A percentile compares a stretch with the other conserved stretches of the same genome.
Conservation (phyloP, 2,113 vertebrate genomes). For the Candoia aspera region DNA sequence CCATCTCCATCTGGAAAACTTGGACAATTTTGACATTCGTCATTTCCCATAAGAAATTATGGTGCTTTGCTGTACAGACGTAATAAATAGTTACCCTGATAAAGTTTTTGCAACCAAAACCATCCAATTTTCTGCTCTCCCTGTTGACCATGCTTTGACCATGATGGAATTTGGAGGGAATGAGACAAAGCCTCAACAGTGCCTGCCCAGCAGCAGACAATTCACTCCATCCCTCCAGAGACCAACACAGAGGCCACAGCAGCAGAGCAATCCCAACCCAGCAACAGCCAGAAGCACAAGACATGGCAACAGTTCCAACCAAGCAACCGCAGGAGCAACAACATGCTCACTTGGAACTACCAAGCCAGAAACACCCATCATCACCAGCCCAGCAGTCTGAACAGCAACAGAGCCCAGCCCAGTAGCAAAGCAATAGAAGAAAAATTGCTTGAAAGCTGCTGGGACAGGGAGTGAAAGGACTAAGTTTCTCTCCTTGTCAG, state of each 20-base stretch:
- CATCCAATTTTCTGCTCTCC: neutral
- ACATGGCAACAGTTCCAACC: neutral
- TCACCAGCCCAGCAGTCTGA: neutral
- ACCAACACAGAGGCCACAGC: neutral
- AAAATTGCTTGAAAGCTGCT: neutral
- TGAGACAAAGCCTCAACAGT: neutral
- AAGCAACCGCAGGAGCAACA: neutral
- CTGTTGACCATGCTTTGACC: neutral
- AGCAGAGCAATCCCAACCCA: neutral
- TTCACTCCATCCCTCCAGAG: neutral
- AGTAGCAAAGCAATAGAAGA: neutral
- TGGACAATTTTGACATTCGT: neutral
- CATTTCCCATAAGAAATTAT: neutral
- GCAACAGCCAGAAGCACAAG: neutral
- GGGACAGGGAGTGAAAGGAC: neutral
- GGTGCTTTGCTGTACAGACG: neutral
- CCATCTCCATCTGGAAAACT: neutral
- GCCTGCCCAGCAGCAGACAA: neutral
- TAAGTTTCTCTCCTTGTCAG: neutral
- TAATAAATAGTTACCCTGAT: neutral
- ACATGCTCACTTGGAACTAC: neutral
- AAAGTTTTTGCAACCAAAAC: neutral
- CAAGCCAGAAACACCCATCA: neutral
- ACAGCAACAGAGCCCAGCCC: neutral
- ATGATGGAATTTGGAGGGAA: neutral